Percentiles rank a stretch among this genome's conserved stretches.
Evolutionary conservation across 2,797 vertebrate species (phyloP).

Genomic region (Rhinoraja longicauda): DNA sequence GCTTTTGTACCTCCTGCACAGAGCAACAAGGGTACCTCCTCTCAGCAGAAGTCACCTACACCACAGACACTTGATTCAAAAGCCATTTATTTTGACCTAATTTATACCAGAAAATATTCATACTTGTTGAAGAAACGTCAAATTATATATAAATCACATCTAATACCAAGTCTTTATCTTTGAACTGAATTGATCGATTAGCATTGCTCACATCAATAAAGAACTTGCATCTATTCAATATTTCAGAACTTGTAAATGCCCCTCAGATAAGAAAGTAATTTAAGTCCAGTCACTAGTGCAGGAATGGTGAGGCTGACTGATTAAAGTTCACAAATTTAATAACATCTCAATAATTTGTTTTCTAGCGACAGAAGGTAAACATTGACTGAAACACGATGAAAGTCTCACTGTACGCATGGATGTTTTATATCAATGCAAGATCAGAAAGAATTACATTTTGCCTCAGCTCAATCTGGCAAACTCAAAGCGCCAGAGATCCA

Average conservation of each 20-base stretch:
- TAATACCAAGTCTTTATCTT: not conserved
- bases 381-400: not conserved
- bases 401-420: too few relatives aligned
- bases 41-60: not conserved
- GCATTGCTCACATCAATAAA: not conserved
- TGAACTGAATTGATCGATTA: not conserved
- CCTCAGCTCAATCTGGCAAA: not conserved
- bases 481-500: too few relatives aligned
- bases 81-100: not conserved
- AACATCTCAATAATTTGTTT: not conserved
- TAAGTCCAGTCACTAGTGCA: not conserved
- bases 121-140: not conserved
- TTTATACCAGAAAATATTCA: not conserved
- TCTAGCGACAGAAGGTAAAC: not conserved
- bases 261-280: not conserved
- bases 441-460: not conserved
- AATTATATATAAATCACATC: not conserved
- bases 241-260: not conserved
- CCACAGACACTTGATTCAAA: not conserved
- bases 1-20: not conserved
- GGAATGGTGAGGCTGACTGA: not conserved
- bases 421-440: too few relatives aligned
- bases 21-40: not conserved
- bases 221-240: not conserved
- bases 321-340: not conserved